Base-by-base conservation (phyloP, 2,797 vertebrate genomes). In the Enteromius argenteus region DNA sequence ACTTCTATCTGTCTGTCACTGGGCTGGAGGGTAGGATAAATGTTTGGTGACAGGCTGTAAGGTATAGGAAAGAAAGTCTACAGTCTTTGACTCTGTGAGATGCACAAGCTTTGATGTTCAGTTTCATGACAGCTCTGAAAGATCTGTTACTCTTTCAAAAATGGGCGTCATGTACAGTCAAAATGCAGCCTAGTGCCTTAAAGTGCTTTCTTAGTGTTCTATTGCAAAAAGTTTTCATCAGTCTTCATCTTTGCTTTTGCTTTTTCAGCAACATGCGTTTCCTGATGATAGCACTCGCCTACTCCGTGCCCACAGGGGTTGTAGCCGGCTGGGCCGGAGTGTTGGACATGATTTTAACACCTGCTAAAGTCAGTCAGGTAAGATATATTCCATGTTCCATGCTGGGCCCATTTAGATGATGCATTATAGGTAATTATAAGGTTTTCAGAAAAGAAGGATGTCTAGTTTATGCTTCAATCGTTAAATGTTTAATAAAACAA, bases 221-320 rank as follows among this genome's bases (percentile, higher is more conserved):
- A 4, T 73, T 64, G 37, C 17, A 0, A 71, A 39, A 75, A 23
- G 8, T 74, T 68, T 60, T 11, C 56, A 11, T 75, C 49, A 51
- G 39, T 79, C 44, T 74, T 89, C 58, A 79, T 37, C 67, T 68
- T 58, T 67, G 44, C 23, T 81, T 73, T 44, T 84, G 39, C 79
- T 86, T 76, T 84, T 64, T 58, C 88, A 99, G 98, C 92, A 99
- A 99, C 90, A 90, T 96, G 88, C 95, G 97, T 53, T 99, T 99
- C 94, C 92, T 99, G 94, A 98, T 99, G 97, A 96, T 99, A 76
- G 97, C 96, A 1, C 91, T 99, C 91, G 98, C 98, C 37, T 99
- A 98, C 87, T 96, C 98, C 0, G 96, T 99, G 89, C 97, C 98
- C 39, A 94, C 97, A 69, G 98, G 98, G 85, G 96, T 99, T 88